Evolutionary conservation across 1,140 invertebrate genomes (phyloP), one percentile per base, ranked within the genome.

Genomic region (Cylas formicarius): DNA sequence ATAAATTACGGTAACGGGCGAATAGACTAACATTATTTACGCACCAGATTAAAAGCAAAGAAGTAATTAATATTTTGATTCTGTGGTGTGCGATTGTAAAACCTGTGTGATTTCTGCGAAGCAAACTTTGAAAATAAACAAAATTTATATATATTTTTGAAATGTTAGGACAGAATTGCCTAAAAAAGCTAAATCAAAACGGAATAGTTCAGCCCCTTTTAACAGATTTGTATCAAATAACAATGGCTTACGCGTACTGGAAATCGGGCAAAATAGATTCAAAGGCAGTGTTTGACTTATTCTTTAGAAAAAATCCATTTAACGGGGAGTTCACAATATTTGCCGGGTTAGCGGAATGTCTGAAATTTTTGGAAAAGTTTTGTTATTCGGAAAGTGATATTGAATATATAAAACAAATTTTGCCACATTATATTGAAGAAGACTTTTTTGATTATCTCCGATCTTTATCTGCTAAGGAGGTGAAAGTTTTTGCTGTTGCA

Each of bases 171-270:
- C n/a, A n/a, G n/a, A n/a, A n/a, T n/a, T n/a, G n/a, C n/a, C n/a
- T n/a, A 21, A 29, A 20, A 17, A 51, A 50, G 45, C 44, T 52
- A 54, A 72, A 75, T 35, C 82, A 86, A 65, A 88, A 87, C 70
- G 81, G 81, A 39, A 80, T 88, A 47, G 81, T 90, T 29, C 85
- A 88, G 66, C 83, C 83, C 31, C 67, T 86, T 31, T 70, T 86
- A 32, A 86, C 83, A 55, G 84, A 97, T 79, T 75, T 97, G 31
- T 97, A 97, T 72, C 91, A 97, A 74, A 95, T 98, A 50, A 97
- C 91, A 14, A 99, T 98, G 95, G 92, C 94, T 0, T 99, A 99
- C 72, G 93, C 92, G 3, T 98, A 99, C 67, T 99, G 96, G 97
- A 97, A 96, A 69, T 87, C 90, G 48, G 85, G 81, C 22, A 97